Evolutionary conservation across 2,113 vertebrate genomes (phyloP).

Genomic region (Bucco capensis): DNA sequence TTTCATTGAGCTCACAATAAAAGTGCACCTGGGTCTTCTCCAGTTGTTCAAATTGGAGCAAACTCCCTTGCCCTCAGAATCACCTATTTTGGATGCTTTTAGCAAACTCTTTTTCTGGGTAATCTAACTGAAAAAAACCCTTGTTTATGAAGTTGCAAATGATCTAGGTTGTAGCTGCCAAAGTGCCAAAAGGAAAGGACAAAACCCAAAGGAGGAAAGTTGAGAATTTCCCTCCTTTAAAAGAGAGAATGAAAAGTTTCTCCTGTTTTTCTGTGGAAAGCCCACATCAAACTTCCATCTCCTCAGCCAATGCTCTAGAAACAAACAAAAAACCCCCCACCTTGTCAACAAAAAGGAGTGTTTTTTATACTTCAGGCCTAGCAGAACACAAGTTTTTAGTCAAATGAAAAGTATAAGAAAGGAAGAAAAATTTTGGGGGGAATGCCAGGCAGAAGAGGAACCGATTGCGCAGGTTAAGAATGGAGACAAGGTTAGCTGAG

Average conservation of each 20-base stretch:
- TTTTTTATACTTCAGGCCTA: background rate
- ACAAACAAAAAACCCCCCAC: background rate
- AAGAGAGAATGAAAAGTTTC: background rate
- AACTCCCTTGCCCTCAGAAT: conserved; percentile 39
- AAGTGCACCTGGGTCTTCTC: conserved; percentile 71
- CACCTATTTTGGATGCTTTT: background rate
- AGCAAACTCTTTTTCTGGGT: background rate
- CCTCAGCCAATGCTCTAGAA: background rate
- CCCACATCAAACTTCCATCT: background rate
- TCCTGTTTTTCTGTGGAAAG: background rate
- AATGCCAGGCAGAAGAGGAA: background rate
- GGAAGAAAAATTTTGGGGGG: background rate
- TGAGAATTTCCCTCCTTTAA: background rate
- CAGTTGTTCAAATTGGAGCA: conserved; percentile 33
- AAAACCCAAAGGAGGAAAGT: background rate
- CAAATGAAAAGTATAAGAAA: background rate
- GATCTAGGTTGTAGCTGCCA: background rate
- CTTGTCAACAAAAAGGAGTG: background rate
- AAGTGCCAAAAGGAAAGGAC: background rate
- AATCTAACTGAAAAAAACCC: background rate
- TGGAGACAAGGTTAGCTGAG: conserved; percentile 48
- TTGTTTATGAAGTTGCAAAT: conserved; percentile 23
- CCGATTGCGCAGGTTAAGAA: conserved; percentile 48
- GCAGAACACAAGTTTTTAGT: background rate
- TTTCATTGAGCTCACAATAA: conserved; percentile 64